These are phyloP conservation scores for Athene noctua DNA, from an alignment of 2,113 vertebrate genomes.

Conservation along the genomic window DNA sequence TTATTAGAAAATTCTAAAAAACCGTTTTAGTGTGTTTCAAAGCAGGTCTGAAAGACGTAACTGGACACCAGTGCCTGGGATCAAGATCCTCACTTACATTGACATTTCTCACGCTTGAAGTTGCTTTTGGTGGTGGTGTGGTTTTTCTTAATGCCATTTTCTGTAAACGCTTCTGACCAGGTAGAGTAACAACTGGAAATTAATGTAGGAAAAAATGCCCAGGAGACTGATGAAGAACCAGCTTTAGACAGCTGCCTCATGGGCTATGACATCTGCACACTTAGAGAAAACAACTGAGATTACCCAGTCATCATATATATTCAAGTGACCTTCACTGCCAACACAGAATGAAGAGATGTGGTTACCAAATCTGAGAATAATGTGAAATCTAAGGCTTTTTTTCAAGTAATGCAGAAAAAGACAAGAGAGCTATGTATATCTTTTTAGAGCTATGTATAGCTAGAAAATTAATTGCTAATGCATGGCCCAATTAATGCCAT, in stretches of 20 bases:
- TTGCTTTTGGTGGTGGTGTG: background rate
- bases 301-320: background rate
- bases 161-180: background rate
- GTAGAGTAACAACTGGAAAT: background rate
- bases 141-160: background rate
- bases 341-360: background rate
- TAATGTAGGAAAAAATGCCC: background rate
- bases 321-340: background rate
- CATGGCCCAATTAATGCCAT: background rate
- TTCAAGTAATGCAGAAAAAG: background rate
- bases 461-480: background rate
- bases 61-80: background rate
- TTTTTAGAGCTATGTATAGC: background rate
- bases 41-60: background rate
- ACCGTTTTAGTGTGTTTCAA: background rate
- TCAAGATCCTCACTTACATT: background rate
- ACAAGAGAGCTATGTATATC: background rate
- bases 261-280: background rate
- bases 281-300: background rate
- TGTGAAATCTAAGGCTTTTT: background rate
- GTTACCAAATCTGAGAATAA: background rate
- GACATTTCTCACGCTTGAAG: background rate
- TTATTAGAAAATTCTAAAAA: background rate
- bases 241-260: background rate
- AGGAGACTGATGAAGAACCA: background rate